Conservation (phyloP, 2,797 vertebrate species). For the Sebastiscus tertius region DNA sequence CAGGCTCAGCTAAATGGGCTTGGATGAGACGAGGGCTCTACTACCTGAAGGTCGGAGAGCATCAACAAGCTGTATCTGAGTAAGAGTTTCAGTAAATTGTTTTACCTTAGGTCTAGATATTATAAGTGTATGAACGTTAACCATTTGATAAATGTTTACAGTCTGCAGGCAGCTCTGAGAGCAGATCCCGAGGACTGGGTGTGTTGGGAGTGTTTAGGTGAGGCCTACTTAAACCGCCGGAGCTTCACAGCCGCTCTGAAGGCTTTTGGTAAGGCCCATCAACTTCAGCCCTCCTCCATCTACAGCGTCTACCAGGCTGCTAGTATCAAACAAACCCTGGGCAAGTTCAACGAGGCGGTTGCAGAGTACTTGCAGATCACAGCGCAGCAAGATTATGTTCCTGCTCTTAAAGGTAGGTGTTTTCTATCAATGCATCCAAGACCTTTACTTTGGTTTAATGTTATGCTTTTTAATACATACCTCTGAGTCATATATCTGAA, state of each 20-base stretch:
- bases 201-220: constrained; percentile 97
- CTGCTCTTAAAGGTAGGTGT: constrained; percentile 92
- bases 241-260: constrained; percentile 94
- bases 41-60: constrained; percentile 88
- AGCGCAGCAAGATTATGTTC: constrained; percentile 90
- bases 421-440: neutral
- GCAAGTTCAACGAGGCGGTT: constrained; percentile 91
- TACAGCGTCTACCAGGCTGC: constrained; percentile 95
- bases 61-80: constrained; percentile 91
- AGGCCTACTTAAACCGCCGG: constrained; percentile 93
- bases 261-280: constrained; percentile 91
- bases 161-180: constrained; percentile 94
- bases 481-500: neutral
- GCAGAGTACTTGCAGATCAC: constrained; percentile 90
- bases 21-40: constrained; percentile 96
- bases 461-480: neutral
- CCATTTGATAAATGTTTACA: constrained; percentile 12
- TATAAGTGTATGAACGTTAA: neutral
- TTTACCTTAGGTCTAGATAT: neutral
- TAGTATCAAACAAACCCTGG: constrained; percentile 93
- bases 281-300: constrained; percentile 90
- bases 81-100: constrained; percentile 74
- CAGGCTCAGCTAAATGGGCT: constrained; percentile 96
- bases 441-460: neutral
- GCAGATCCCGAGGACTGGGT: constrained; percentile 95